Evolutionary conservation across 2,797 vertebrate species (phyloP), one percentile per base, ranked within the genome.

Genomic region (Brachymystax lenok): DNA sequence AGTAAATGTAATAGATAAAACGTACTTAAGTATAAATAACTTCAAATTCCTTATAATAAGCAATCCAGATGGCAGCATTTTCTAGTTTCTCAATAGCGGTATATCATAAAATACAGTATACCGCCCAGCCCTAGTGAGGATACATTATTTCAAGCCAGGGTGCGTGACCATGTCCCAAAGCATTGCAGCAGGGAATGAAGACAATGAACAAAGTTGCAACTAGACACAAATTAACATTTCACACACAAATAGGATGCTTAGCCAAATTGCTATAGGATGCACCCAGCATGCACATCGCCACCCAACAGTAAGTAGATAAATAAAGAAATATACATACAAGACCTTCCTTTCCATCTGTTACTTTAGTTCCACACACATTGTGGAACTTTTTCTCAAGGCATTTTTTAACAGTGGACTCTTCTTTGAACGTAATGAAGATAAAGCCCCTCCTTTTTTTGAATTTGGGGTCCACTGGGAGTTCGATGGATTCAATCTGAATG

Each of bases 371-470:
- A 77, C 96, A 94, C 82, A 99, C 95, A 54, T 94, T 98, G 82
- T 99, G 98, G 90, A 96, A 99, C 82, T 99, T 99, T 92, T 98
- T 99, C 90, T 99, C 98, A 90, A 99, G 87, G 87, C 98, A 96
- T 83, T 97, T 97, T 90, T 98, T 99, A 59, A 99, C 98, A 0
- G 96, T 94, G 68, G 96, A 93, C 78, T 99, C 98, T 1, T 99
- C 98, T 91, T 98, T 98, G 87, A 96, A 99, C 0, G 98, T 98
- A 88, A 99, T 98, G 83, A 99, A 99, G 71, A 99, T 98, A 89
- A 99, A 99, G 0, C 98, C 98, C 88, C 98, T 95, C 90, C 98
- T 95, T 86, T 99, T 99, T 92, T 96, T 98, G 1, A 96, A 95
- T 86, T 99, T 99, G 74, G 97, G 96, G 92, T 99, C 98, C 76